Conservation (phyloP, 2,888 invertebrate genomes). For the Camponotus fellah region DNA sequence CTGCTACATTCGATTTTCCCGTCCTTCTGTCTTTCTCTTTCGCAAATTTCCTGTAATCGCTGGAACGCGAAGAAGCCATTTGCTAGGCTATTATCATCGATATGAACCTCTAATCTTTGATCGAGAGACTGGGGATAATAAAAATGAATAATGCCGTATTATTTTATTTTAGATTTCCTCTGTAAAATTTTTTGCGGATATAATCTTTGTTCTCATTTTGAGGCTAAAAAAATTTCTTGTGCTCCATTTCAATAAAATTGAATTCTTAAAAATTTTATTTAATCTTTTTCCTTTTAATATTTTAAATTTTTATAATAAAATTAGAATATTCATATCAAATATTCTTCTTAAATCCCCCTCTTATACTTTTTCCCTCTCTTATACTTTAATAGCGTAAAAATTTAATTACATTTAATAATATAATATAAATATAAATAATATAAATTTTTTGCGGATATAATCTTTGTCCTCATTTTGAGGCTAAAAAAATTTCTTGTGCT, state of each 20-base stretch:
- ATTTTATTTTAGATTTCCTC: not conserved
- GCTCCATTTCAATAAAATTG: too few species aligned
- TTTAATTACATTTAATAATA: too few species aligned
- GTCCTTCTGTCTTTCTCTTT: constrained; percentile 27
- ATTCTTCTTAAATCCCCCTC: too few species aligned
- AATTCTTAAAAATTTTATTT: too few species aligned
- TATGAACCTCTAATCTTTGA: constrained; percentile 61
- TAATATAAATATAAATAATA: too few species aligned
- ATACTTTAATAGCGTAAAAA: too few species aligned
- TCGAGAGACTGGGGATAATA: not conserved
- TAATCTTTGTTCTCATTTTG: not conserved
- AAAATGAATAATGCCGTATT: not conserved
- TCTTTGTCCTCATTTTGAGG: not conserved
- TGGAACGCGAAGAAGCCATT: constrained; percentile 37
- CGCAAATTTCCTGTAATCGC: constrained; percentile 68
- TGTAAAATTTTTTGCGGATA: not conserved
- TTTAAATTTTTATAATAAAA: too few species aligned
- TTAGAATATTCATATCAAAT: too few species aligned
- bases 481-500: not conserved
- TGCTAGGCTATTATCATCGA: constrained; percentile 61
- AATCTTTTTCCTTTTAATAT: too few species aligned
- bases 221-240: not conserved
- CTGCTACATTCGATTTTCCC: constrained; percentile 18
- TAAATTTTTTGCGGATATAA: not conserved
- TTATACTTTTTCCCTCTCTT: too few species aligned